Base-by-base conservation (phyloP, 1,140 invertebrate genomes). In the Archivesica marissinica region DNA sequence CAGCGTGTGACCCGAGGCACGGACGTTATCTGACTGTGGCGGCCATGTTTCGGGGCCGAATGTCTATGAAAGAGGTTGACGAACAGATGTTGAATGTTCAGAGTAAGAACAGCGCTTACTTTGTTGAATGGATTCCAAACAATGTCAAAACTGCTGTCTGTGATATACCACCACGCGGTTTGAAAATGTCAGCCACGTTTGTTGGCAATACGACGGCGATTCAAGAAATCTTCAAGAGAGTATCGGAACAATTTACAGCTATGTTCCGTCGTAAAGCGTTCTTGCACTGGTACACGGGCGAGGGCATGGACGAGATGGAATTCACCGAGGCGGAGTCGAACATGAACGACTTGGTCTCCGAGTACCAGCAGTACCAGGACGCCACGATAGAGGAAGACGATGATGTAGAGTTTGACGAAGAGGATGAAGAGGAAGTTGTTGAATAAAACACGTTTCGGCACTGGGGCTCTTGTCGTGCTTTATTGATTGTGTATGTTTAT, bases 11-110 rank as follows among this genome's bases (percentile, higher is more conserved):
- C 92, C 96, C 96, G 0, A 91, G 96, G 66, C 95, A 96, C 81
- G 96, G 96, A 0, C 91, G 95, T n/a, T 95, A 95, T 90, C 91
- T 95, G 9, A 99, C 98, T 0, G 96, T 99, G 3, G 98, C 98
- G 9, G 97, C 97, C 61, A 97, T 99, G 90, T 99, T 99, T 96
- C 96, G 97, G 76, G 98, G 95, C 39, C 95, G 97, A 68, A 98
- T 99, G 98, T 98, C 97, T 38, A 99, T 99, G 98, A 98, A 98
- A 94, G 98, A 98, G 93, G 96, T 95, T 2, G 97, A 97, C 89
- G 94, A 93, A 81, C 92, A 93, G 87, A 93, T 93, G 91, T 80
- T 93, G 66, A 92, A 93, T 61, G 90, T 93, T 56, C 92, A 93
- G 88, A 93, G 92, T 87, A 93, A 93, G 88, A 93, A 93, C 88